Conservation (phyloP, 2,888 invertebrate genomes). For the Hypena proboscidalis region DNA sequence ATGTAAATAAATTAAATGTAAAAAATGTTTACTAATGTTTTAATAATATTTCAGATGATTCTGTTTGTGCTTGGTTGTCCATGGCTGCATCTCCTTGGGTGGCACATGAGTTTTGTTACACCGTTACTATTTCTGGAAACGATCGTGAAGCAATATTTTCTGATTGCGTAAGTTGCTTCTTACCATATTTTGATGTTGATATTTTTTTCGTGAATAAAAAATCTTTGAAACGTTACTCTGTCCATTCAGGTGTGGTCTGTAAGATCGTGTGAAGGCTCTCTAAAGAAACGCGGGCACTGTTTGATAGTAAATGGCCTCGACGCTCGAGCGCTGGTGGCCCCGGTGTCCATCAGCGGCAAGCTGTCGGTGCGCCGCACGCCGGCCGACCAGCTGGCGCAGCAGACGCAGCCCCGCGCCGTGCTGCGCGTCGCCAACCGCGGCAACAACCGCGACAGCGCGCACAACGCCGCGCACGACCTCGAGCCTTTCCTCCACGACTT, state of each 20-base stretch:
- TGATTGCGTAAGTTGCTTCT: slow-evolving; percentile 65
- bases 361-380: slow-evolving; percentile 68
- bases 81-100: slow-evolving; percentile 77
- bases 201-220: no score
- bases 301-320: slow-evolving; percentile 63
- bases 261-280: slow-evolving; percentile 74
- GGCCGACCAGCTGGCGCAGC: slow-evolving; percentile 55
- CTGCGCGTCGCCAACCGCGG: slow-evolving; percentile 74
- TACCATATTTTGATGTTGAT: neutral
- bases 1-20: neutral
- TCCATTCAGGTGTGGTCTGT: slow-evolving; percentile 73
- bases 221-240: no score
- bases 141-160: slow-evolving; percentile 80
- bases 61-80: slow-evolving; percentile 70
- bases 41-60: slow-evolving; percentile 59
- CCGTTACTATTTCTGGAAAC: slow-evolving; percentile 76
- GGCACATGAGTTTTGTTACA: slow-evolving; percentile 71
- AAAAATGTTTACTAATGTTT: neutral
- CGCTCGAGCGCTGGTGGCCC: slow-evolving; percentile 64
- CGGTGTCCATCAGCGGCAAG: slow-evolving; percentile 63
- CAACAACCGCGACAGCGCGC: slow-evolving; percentile 41
- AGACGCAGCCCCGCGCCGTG: slow-evolving; percentile 71
- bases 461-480: slow-evolving; percentile 49
- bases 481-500: slow-evolving; percentile 68
- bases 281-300: slow-evolving; percentile 73